Evolutionary conservation across 2,113 vertebrate species (phyloP), one percentile per base, ranked within the genome.

Genomic region (Ardeotis arabs): DNA sequence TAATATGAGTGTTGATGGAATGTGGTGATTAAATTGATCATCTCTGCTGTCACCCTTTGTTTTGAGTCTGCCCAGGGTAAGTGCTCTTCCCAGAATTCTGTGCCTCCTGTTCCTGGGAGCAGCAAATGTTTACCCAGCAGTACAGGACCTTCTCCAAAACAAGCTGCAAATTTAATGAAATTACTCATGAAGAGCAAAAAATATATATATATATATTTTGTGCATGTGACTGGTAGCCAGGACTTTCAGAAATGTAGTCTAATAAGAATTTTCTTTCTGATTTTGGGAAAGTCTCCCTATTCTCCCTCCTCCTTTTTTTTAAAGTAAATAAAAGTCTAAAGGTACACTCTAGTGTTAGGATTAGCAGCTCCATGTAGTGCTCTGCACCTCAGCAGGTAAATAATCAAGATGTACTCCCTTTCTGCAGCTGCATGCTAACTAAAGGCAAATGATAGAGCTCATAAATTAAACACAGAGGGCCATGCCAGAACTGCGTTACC

Each of bases 11-110:
- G 49, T n/a, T 84, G 75, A 72, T 45, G 53, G 90, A 85, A 87
- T n/a, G 66, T 83, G 50, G 49, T 5, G 58, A 64, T 95, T 89
- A 50, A 88, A 92, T 94, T 53, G 92, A 62, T 87, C 35, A 68
- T 68, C 92, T 94, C 93, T 89, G 70, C 93, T 93, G 37, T 84
- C 88, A 73, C 69, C 72, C 72, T 74, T 87, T 88, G 64, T 67
- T 95, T 94, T 72, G 41, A n/a, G 49, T 72, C 75, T 81, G 49
- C 31, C 80, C 49, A 29, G 76, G 58, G 49, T 28, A 35, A 56
- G 12, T n/a, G 35, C 33, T 89, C 10, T 68, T 84, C 22, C 45
- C 53, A 52, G 39, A 62, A 55, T 33, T 69, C 55, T 50, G 17
- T n/a, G 45, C 21, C 74, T 3, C 70, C 15, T 33, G 18, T 66